Evolutionary conservation across 2,113 vertebrate species (phyloP).

Genomic region (Alethe diademata): DNA sequence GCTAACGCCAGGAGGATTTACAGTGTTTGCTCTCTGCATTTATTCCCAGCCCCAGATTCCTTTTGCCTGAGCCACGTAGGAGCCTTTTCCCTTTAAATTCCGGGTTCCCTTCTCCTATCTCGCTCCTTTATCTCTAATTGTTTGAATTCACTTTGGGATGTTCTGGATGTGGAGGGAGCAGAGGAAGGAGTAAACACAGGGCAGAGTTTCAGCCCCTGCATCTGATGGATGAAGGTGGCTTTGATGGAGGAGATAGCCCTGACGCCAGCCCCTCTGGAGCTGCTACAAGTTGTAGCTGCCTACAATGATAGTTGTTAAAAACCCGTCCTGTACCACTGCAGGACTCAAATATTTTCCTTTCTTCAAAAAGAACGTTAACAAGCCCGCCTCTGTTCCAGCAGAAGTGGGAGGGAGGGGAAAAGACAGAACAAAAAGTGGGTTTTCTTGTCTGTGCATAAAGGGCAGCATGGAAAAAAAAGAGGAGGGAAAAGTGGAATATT

Average conservation of each 20-base stretch:
- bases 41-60: background rate
- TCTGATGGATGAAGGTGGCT: conserved; percentile 78
- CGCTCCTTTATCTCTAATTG: background rate
- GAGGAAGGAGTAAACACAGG: conserved; percentile 63
- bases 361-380: background rate
- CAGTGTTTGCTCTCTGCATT: background rate
- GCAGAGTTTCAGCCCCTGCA: conserved; percentile 70
- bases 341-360: background rate
- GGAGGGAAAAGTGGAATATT: background rate
- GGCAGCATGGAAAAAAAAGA: background rate
- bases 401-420: accelerated
- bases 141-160: background rate
- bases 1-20: background rate
- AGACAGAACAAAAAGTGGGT: background rate
- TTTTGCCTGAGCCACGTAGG: background rate
- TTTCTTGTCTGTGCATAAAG: conserved; percentile 21
- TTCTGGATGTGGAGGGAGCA: background rate
- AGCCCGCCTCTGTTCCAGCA: background rate
- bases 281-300: conserved; percentile 70
- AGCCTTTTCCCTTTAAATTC: background rate
- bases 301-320: conserved; percentile 73
- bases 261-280: conserved; percentile 79
- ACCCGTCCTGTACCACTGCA: conserved; percentile 32
- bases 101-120: background rate
- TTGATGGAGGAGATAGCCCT: conserved; percentile 79